These are phyloP conservation scores for Zaprionus obscuricornis DNA, from an alignment of 2,888 invertebrate genomes.

Conservation along the genomic window DNA sequence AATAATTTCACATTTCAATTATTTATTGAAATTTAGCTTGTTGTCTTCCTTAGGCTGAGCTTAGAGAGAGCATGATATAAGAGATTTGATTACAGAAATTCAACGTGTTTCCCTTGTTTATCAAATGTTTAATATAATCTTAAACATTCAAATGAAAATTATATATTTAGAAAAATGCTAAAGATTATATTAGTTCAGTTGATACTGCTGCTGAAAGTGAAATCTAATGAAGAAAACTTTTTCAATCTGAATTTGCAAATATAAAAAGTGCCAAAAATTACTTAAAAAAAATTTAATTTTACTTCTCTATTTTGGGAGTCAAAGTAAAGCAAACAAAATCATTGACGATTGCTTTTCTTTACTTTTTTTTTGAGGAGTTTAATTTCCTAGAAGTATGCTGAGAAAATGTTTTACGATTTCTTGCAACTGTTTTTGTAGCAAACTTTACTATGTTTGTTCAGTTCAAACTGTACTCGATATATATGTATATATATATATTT, in stretches of 20 bases:
- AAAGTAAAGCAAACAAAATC: slow-evolving; percentile 25
- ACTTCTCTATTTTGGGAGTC: slow-evolving; percentile 17
- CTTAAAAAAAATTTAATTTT: slow-evolving; percentile 13
- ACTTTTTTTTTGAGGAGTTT: slow-evolving; percentile 25
- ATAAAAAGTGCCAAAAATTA: no score
- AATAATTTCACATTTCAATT: slow-evolving; percentile 53
- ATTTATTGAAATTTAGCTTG: slow-evolving; percentile 33
- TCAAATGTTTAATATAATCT: no score
- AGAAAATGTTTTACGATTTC: slow-evolving; percentile 60
- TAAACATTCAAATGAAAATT: slow-evolving; percentile 31
- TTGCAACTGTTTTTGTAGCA: slow-evolving; percentile 18
- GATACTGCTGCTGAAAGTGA: slow-evolving; percentile 15
- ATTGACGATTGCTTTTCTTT: slow-evolving; percentile 13
- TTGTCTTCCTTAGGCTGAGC: neutral
- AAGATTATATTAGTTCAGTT: slow-evolving; percentile 30
- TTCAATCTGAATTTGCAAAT: slow-evolving; percentile 33
- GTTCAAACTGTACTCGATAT: slow-evolving; percentile 31
- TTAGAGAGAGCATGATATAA: no score
- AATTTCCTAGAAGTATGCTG: slow-evolving; percentile 66
- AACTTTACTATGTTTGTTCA: slow-evolving; percentile 42
- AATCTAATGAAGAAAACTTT: slow-evolving; percentile 24
- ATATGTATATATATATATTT: neutral
- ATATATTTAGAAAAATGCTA: neutral
- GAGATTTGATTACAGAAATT: slow-evolving; percentile 41
- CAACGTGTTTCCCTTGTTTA: slow-evolving; percentile 7